These are phyloP conservation scores for Cylloceria caligata DNA, from an alignment of 2,888 invertebrate species.

Conservation along the genomic window DNA sequence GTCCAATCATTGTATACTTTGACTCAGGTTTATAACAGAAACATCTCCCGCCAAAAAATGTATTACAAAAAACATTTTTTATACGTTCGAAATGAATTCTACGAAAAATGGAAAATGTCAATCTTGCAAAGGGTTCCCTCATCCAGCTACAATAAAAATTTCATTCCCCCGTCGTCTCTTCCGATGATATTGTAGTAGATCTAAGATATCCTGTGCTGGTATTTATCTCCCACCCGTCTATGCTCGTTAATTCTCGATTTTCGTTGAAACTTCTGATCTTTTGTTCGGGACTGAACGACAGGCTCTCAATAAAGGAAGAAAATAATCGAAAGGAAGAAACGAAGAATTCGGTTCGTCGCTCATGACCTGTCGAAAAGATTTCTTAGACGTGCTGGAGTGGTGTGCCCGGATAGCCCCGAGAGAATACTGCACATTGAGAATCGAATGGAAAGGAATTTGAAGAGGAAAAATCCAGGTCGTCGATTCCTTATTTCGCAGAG, in stretches of 20 bases:
- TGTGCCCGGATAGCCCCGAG: neutral
- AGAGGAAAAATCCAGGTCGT: conserved; percentile 32
- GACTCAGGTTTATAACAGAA: neutral
- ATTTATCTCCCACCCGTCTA: neutral
- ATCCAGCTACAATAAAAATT: conserved; percentile 3
- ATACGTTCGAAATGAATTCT: neutral
- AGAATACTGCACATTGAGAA: conserved; percentile 24
- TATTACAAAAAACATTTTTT: neutral
- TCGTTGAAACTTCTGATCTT: conserved; percentile 8
- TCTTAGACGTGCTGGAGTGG: conserved; percentile 10
- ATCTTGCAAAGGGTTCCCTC: neutral
- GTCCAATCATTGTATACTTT: no score
- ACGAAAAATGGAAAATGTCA: neutral
- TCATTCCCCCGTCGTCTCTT: conserved; percentile 6
- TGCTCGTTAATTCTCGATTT: conserved; percentile 34
- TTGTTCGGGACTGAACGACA: conserved; percentile 10
- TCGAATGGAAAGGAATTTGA: conserved; percentile 29
- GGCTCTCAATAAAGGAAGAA: conserved; percentile 4
- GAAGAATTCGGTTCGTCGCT: conserved; percentile 19
- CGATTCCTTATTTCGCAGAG: conserved; percentile 37
- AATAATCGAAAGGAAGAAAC: neutral
- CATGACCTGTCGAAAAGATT: conserved; percentile 23
- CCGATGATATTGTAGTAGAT: neutral
- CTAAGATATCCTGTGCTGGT: neutral
- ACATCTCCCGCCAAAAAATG: neutral